Conservation (phyloP, 2,888 invertebrate genomes). For the Drosophila testacea region DNA sequence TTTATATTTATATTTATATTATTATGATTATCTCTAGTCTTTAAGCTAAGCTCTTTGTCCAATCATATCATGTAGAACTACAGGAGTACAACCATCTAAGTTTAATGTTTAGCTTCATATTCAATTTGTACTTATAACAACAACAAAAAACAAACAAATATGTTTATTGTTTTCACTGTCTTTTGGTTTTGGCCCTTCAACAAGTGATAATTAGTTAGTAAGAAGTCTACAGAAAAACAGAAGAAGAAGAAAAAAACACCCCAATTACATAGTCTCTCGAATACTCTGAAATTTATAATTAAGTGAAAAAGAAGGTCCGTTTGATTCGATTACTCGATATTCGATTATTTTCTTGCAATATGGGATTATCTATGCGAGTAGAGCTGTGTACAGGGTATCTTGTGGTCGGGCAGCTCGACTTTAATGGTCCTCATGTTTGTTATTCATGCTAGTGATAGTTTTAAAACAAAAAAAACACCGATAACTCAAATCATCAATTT, state of each 20-base stretch:
- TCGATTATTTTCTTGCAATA: neutral
- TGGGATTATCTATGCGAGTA: neutral
- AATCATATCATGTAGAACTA: slow-evolving; percentile 65
- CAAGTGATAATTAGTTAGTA: slow-evolving; percentile 60
- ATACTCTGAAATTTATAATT: slow-evolving; percentile 8
- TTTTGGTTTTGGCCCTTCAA: slow-evolving; percentile 33
- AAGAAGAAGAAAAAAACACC: neutral
- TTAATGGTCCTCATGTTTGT: slow-evolving; percentile 57
- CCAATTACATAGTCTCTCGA: slow-evolving; percentile 23
- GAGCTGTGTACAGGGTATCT: slow-evolving; percentile 11
- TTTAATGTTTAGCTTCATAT: slow-evolving; percentile 3
- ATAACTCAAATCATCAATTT: slow-evolving; percentile 20
- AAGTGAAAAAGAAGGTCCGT: neutral
- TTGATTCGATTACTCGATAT: neutral
- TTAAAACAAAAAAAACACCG: slow-evolving; percentile 47
- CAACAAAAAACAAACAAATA: slow-evolving; percentile 21
- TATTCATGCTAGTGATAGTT: slow-evolving; percentile 76
- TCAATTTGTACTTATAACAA: slow-evolving; percentile 29
- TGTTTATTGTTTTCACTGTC: slow-evolving; percentile 25
- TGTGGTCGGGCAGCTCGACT: slow-evolving; percentile 44
- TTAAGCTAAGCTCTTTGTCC: slow-evolving; percentile 58
- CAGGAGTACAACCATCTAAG: slow-evolving; percentile 31
- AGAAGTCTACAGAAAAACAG: slow-evolving; percentile 23
- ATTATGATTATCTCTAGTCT: slow-evolving; percentile 4
- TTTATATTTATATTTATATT: slow-evolving; percentile 5